Base-by-base conservation (phyloP, 2,113 vertebrate genomes). In the Galbula dea region DNA sequence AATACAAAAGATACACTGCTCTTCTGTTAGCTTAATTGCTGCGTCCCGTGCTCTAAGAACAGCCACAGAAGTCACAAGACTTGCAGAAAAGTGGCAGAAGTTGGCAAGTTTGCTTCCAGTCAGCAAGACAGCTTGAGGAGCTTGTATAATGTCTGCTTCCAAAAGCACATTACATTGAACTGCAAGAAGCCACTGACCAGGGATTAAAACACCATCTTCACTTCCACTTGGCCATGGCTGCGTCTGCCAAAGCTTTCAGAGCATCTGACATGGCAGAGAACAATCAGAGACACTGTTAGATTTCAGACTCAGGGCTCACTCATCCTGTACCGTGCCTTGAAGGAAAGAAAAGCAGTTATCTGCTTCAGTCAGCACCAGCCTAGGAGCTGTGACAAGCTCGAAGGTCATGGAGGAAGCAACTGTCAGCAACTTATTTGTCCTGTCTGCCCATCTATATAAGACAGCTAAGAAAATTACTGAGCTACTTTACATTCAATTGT, bases 61-160 rank as follows among this genome's bases (percentile, higher is more conserved):
- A 95, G 89, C 88, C 73, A 88, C 86, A 83, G 36, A 26, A 95
- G 68, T 94, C 96, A 96, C 76, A 87, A 96, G 96, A 91, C 55
- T 93, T 71, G 63, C 59, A 89, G 67, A 86, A 88, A 93, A 96
- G 93, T 88, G 89, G 84, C 79, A 96, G 57, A 94, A 94, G 72
- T 30, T 91, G 89, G 85, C 93, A 94, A 89, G 72, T 83, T 77
- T 86, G 67, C 86, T 86, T 66, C 75, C 61, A 96, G 89, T 92
- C 93, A 95, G 91, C 59, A 94, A 92, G 89, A 78, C 91, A 87
- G 84, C 83, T 95, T 91, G 85, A 93, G 79, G 65, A 94, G 87
- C 68, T 94, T 91, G 63, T 91, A 89, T 62, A 96, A 93, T 2
- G 3, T 58, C 94, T 93, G 89, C 91, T 89, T 82, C 90, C 81